phyloP scores from a whole-genome alignment of 2,888 invertebrate genomes.

The Zygogramma bicolorata region DNA sequence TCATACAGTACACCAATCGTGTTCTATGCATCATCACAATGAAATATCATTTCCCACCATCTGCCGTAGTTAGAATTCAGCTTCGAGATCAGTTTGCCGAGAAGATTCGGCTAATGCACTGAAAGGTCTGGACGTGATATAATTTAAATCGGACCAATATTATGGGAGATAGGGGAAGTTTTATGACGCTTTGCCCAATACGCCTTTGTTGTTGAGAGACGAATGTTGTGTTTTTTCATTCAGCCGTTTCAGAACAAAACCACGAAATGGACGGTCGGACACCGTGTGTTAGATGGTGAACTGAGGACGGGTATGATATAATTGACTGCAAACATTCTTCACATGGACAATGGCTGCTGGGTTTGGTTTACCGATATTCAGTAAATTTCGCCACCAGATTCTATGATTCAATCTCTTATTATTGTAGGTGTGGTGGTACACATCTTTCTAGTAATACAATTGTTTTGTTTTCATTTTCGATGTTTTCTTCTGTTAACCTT shows the following conservation, averaged over 20 bases:
- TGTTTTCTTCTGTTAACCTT: too few species aligned
- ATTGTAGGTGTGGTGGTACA: too few species aligned
- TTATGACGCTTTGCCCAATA: neutral
- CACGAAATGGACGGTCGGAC: neutral
- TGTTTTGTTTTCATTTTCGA: too few species aligned
- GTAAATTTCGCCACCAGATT: too few species aligned
- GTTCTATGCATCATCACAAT: neutral
- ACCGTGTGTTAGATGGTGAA: neutral
- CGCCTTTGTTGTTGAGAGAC: neutral
- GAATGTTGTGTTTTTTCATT: slow-evolving; percentile 1
- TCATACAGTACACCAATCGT: too few species aligned
- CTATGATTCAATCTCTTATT: too few species aligned
- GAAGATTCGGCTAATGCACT: neutral
- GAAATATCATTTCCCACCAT: neutral
- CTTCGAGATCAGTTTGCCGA: neutral
- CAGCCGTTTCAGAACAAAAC: slow-evolving; percentile 1
- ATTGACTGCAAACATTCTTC: neutral
- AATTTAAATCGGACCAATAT: slow-evolving; percentile 1
- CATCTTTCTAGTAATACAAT: too few species aligned
- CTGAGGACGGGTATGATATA: neutral
- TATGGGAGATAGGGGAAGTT: neutral
- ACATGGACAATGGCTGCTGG: too few species aligned
- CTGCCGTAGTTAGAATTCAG: neutral
- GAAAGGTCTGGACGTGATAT: slow-evolving; percentile 2
- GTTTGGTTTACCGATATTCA: too few species aligned